These are phyloP conservation scores for Neofelis nebulosa DNA, from an alignment of 2,113 vertebrate species.

Conservation along the genomic window DNA sequence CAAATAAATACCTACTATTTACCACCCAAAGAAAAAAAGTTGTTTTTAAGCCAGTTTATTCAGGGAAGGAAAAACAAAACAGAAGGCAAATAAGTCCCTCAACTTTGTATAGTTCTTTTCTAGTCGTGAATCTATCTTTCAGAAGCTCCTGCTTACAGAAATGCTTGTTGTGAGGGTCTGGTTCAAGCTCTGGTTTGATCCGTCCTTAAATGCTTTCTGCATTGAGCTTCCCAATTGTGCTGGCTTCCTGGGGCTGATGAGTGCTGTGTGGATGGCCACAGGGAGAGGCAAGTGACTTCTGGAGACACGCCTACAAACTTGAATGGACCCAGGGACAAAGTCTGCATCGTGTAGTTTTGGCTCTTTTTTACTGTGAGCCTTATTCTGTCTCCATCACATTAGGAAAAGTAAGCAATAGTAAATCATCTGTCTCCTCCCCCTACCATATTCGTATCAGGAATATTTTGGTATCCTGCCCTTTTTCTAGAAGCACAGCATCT, in stretches of 20 bases:
- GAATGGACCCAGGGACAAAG: neutral
- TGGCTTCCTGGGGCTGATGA: neutral
- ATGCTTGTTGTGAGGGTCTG: neutral
- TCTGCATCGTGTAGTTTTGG: neutral
- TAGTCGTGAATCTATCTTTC: neutral
- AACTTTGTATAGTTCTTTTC: neutral
- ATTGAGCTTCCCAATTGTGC: neutral
- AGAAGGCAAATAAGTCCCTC: neutral
- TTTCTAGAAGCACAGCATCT: neutral
- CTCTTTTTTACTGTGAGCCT: neutral
- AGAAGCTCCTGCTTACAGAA: neutral
- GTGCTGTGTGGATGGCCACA: too few relatives aligned
- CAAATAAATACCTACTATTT: slow-evolving; percentile 99
- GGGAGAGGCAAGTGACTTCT: neutral
- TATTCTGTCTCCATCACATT: neutral
- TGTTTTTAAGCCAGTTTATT: slow-evolving; percentile 70
- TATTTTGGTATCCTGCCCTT: neutral
- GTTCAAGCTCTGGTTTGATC: neutral
- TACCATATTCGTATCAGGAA: neutral
- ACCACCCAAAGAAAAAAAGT: slow-evolving; percentile 84
- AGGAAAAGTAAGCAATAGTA: neutral
- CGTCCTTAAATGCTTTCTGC: neutral
- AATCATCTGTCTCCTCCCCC: neutral
- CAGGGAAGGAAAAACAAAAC: neutral
- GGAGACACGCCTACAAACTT: neutral